Base-by-base conservation (phyloP, 2,113 vertebrate species). In the Dicentrarchus labrax region DNA sequence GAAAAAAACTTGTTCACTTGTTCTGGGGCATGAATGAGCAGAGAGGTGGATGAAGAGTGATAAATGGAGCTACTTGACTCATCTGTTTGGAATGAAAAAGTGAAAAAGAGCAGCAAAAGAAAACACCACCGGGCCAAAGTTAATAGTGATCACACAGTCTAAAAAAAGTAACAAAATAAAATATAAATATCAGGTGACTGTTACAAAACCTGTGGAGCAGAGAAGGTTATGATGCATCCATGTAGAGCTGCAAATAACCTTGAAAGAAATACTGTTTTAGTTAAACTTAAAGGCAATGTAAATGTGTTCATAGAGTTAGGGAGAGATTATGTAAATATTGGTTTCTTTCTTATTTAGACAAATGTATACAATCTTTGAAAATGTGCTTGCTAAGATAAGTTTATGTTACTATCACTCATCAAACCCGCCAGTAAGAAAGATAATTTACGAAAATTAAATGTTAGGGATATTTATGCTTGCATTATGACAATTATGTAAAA, bases 31-130 rank as follows among this genome's bases (percentile, higher is more conserved):
- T 85, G 71, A 84, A 78, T 82, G 60, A 86, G 69, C 4, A 0
- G 13, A 76, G 36, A 30, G 68, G 47, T 74, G 59, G 39, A 68
- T 21, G 39, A 64, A 67, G 8, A 59, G 67, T 73, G 76, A 89
- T 78, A 78, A 68, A 79, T 60, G 17, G 30, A 64, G 41, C 15
- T 8, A 24, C 57, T 57, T 79, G 81, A 88, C 68, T 89, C 74
- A 80, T 86, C 76, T 61, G 24, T 75, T 65, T 76, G 72, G 62
- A 83, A 92, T 72, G 61, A 90, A 65, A 19, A 12, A 47, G 30
- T 69, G 57, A 70, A 54, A 84, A 72, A 80, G 38, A 16, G 69
- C 4, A 48, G 15, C 43, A 22, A 61, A 84, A 61, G 22, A 78
- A 87, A 82, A 41, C 59, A 66, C 30, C 21, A 61, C 22, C 2